Evolutionary conservation across 1,140 invertebrate species (phyloP).

Genomic region (Sesamia nonagrioides): DNA sequence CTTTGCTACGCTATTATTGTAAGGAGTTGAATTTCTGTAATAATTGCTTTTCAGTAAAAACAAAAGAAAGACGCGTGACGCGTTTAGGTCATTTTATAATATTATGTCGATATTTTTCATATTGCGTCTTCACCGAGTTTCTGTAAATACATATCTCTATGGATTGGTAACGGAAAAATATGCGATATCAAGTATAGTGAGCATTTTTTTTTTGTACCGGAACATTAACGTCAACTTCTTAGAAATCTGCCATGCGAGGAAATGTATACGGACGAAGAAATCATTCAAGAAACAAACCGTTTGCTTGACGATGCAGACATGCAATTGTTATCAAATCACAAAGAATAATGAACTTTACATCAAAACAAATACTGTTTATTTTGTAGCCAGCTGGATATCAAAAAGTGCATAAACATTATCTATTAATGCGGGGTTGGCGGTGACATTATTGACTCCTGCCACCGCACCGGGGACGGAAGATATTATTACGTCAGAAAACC

Average conservation of each 20-base stretch:
- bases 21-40: not conserved
- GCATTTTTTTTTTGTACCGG: not conserved
- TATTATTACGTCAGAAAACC: slow-evolving; percentile 19
- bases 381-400: not conserved
- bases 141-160: too few relatives aligned
- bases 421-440: not conserved
- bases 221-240: not conserved
- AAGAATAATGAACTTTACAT: not conserved
- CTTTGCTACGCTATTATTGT: not conserved
- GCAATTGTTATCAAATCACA: not conserved
- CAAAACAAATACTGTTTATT: not conserved
- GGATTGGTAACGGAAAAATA: not conserved
- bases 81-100: not conserved
- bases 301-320: not conserved
- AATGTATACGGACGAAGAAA: not conserved
- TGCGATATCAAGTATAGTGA: not conserved
- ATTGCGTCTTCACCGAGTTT: slow-evolving; percentile 14
- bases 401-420: slow-evolving; percentile 4
- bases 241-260: too few relatives aligned
- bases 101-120: not conserved
- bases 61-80: not conserved
- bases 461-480: not conserved
- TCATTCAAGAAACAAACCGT: not conserved
- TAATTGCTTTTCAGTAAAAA: not conserved
- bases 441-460: slow-evolving; percentile 23